A percentile compares a stretch with the other conserved stretches of the same genome.
phyloP scores from a whole-genome alignment of 2,797 vertebrate genomes.

The Cyclura pinguis region DNA sequence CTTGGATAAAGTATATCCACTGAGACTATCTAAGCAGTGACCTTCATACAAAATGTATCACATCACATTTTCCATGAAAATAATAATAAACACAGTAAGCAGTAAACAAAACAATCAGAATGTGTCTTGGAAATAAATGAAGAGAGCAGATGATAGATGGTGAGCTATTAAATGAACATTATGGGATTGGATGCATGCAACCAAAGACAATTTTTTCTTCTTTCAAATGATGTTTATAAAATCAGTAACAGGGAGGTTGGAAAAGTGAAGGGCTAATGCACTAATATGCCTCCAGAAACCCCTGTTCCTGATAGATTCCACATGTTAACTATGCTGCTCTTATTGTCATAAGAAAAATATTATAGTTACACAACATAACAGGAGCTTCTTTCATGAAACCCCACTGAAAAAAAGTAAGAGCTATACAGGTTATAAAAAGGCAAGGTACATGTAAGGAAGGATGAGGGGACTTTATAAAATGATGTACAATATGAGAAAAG shows the following conservation, averaged over 20 bases:
- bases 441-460: background rate
- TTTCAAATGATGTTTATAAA: constrained; percentile 65
- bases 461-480: background rate
- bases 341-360: background rate
- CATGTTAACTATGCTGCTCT: constrained; percentile 16
- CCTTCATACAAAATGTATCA: constrained; percentile 75
- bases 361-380: background rate
- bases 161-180: constrained; percentile 71
- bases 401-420: background rate
- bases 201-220: constrained; percentile 36
- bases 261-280: constrained; percentile 58
- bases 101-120: constrained; percentile 78
- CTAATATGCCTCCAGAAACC: constrained; percentile 13
- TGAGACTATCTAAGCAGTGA: constrained; percentile 69
- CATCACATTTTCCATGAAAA: constrained; percentile 68
- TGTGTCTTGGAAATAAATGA: constrained; percentile 70
- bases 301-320: background rate
- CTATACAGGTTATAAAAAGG: too few relatives aligned
- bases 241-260: constrained; percentile 56
- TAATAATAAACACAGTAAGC: constrained; percentile 78
- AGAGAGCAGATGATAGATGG: constrained; percentile 52
- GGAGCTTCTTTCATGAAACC: background rate
- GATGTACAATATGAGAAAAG: background rate
- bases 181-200: constrained; percentile 61
- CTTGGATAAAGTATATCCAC: constrained; percentile 45